Evolutionary conservation across 2,113 vertebrate genomes (phyloP).

Genomic region (Pseudopodoces humilis): DNA sequence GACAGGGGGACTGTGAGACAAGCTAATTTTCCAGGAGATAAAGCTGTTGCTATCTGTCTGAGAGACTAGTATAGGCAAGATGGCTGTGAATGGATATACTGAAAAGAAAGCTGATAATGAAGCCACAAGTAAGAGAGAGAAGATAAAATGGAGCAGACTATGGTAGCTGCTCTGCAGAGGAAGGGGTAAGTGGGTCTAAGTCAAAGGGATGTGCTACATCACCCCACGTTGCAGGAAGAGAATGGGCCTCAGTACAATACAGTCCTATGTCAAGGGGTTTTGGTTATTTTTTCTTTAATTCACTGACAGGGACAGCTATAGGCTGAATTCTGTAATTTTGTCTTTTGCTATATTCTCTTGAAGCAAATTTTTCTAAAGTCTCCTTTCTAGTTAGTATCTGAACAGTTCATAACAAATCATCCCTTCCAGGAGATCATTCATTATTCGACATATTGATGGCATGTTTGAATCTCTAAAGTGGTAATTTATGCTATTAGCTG

Average conservation of each 20-base stretch:
- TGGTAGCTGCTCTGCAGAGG: not conserved
- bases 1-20: not conserved
- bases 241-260: not conserved
- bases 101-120: not conserved
- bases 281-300: not conserved
- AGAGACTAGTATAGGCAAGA: not conserved
- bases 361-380: conserved; percentile 51
- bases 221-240: not conserved
- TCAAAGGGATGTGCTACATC: not conserved
- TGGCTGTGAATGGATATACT: not conserved
- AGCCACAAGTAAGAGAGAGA: not conserved
- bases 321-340: not conserved
- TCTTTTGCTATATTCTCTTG: conserved; percentile 33
- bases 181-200: not conserved
- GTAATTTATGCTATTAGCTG: conserved; percentile 69
- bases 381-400: conserved; percentile 58
- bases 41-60: not conserved
- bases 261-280: not conserved
- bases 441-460: conserved; percentile 62
- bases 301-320: not conserved
- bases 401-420: conserved; percentile 68
- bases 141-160: not conserved
- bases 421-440: conserved; percentile 62
- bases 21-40: not conserved
- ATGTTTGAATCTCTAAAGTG: conserved; percentile 69